Percentiles rank a stretch among this genome's conserved stretches.
phyloP scores from a whole-genome alignment of 1,140 invertebrate species.

The Drosophila sechellia region DNA sequence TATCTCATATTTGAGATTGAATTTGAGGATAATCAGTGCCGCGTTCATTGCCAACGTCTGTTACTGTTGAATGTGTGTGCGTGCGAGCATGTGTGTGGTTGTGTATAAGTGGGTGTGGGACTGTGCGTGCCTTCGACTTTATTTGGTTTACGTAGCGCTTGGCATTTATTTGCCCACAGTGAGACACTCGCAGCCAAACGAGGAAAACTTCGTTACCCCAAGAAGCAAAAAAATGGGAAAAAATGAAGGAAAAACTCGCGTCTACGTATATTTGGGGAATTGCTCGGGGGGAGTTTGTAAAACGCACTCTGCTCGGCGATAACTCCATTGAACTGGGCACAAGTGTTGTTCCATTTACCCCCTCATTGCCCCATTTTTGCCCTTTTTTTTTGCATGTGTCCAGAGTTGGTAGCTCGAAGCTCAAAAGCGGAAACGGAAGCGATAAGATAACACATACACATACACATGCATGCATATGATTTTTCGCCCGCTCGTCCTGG shows the following conservation, averaged over 20 bases:
- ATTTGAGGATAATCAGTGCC: conserved; percentile 2
- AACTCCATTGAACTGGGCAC: conserved; percentile 78
- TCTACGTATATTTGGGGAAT: conserved; percentile 59
- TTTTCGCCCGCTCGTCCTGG: conserved; percentile 36
- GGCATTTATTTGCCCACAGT: conserved; percentile 81
- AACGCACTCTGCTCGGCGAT: conserved; percentile 72
- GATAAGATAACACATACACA: conserved; percentile 51
- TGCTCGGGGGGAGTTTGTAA: conserved; percentile 73
- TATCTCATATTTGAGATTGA: too few species aligned
- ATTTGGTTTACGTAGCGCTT: conserved; percentile 82
- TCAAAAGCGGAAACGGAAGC: conserved; percentile 51
- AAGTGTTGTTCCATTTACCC: conserved; percentile 37
- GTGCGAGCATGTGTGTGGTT: conserved; percentile 41
- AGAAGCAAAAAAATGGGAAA: conserved; percentile 14
- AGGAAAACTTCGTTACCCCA: conserved; percentile 60
- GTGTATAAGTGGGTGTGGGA: conserved; percentile 20
- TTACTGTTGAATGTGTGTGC: conserved; percentile 77
- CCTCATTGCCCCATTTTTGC: background rate
- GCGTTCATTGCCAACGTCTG: conserved; percentile 80
- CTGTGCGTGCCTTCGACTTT: conserved; percentile 75
- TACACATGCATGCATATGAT: conserved; percentile 38
- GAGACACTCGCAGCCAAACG: conserved; percentile 56
- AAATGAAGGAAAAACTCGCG: conserved; percentile 26
- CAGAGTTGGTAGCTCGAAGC: conserved; percentile 46
- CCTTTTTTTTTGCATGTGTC: conserved; percentile 51